A percentile compares a stretch with the other conserved stretches of the same genome.
Conservation (phyloP, 2,888 invertebrate species). For the Adelphocoris suturalis region DNA sequence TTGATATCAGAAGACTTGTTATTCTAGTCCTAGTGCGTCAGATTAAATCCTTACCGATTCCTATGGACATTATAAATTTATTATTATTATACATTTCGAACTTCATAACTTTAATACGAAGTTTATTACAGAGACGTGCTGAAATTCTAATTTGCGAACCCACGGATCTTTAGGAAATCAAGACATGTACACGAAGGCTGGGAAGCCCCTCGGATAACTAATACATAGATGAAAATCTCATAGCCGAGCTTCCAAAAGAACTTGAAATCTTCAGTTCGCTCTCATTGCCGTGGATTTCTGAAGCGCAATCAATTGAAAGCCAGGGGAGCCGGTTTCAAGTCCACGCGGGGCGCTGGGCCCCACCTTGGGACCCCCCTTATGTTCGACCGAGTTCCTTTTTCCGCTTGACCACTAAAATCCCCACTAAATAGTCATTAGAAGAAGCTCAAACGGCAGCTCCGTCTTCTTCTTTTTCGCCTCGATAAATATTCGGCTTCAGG, state of each 20-base stretch:
- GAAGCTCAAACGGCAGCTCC: constrained; percentile 63
- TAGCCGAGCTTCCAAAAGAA: neutral
- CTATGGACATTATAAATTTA: no score
- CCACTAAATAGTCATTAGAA: constrained; percentile 71
- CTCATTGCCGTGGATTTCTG: neutral
- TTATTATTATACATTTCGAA: no score
- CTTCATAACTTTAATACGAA: no score
- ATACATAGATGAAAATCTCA: neutral
- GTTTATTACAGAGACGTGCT: no score
- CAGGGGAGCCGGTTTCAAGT: constrained; percentile 57
- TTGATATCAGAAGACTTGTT: no score
- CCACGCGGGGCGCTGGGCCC: neutral
- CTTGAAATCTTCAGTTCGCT: neutral
- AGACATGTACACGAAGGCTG: no score
- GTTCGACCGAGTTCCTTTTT: constrained; percentile 35
- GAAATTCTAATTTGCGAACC: no score
- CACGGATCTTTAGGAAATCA: no score
- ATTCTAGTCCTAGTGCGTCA: no score
- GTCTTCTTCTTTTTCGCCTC: constrained; percentile 51
- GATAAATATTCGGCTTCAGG: constrained; percentile 66
- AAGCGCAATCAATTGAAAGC: constrained; percentile 64
- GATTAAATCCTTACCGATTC: no score
- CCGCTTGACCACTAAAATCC: constrained; percentile 58
- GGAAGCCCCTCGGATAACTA: no score
- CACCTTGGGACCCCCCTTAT: constrained; percentile 1